Evolutionary conservation across 2,888 invertebrate species (phyloP).

Genomic region (Calameuta pallipes): DNA sequence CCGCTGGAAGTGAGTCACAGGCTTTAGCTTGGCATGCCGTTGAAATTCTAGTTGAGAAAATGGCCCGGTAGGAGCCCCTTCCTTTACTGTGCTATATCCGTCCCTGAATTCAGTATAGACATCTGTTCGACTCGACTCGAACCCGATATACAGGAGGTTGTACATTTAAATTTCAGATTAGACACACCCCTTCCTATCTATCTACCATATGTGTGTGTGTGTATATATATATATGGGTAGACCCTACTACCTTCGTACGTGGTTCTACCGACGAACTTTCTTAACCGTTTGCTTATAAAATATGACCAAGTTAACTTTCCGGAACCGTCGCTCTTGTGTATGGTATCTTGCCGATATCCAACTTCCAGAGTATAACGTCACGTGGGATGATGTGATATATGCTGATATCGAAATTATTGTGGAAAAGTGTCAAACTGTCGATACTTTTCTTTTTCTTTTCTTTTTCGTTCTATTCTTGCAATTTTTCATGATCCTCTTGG

Average conservation of each 20-base stretch:
- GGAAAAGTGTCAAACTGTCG: not conserved
- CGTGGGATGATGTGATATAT: not conserved
- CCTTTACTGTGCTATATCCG: not conserved
- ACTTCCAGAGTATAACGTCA: not conserved
- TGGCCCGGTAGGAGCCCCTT: not conserved
- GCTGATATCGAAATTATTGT: not conserved
- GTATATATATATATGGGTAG: not conserved
- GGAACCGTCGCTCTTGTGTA: not conserved
- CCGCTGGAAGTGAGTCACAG: not conserved
- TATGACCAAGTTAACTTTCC: not conserved
- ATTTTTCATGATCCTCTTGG: not conserved
- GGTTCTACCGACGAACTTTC: not conserved
- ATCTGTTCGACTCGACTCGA: constrained; percentile 20
- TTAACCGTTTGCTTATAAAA: not conserved
- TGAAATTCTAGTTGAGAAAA: not conserved
- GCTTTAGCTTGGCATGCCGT: not conserved
- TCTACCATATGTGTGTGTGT: not conserved
- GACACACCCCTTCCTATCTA: not conserved
- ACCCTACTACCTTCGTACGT: not conserved
- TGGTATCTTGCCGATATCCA: not conserved
- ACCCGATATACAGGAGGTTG: constrained; percentile 19
- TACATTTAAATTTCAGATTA: constrained; percentile 25
- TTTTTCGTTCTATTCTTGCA: not conserved
- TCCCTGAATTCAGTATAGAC: constrained; percentile 5
- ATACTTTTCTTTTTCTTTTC: not conserved